Percentiles rank a stretch among this genome's conserved stretches.
phyloP scores from a whole-genome alignment of 2,113 vertebrate genomes.

The Okapia johnstoni region DNA sequence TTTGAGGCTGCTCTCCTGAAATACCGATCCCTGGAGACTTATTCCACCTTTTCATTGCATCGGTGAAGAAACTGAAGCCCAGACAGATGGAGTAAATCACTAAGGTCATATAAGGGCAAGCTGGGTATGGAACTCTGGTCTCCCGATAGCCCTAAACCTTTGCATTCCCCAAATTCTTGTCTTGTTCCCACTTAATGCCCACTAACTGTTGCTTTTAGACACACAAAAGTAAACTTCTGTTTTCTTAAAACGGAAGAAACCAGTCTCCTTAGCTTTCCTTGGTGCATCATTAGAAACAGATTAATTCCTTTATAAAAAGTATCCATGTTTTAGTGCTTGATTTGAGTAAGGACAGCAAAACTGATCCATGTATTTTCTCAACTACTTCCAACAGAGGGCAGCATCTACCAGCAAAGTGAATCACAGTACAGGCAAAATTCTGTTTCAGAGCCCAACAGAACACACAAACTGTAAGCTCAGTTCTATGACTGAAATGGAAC shows the following conservation, averaged over 20 bases:
- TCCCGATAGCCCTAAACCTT: background rate
- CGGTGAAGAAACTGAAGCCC: background rate
- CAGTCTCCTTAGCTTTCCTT: background rate
- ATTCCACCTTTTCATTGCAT: background rate
- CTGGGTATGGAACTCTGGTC: background rate
- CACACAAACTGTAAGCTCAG: background rate
- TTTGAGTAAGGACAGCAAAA: background rate
- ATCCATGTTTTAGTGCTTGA: background rate
- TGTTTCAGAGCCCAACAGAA: background rate
- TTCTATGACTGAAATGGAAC: conserved; percentile 23
- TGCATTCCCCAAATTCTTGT: conserved; percentile 3
- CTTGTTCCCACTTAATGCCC: background rate
- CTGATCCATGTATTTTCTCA: conserved; percentile 3
- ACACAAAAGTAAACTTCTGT: background rate
- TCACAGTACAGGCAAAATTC: background rate
- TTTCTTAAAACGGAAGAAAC: background rate
- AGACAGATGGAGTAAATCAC: conserved; percentile 19
- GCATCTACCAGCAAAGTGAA: conserved; percentile 45
- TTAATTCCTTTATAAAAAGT: conserved; percentile 3
- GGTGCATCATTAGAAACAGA: background rate
- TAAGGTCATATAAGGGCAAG: background rate
- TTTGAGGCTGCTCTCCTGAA: background rate
- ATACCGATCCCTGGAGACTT: background rate
- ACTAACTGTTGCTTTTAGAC: conserved; percentile 1
- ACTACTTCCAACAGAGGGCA: conserved; percentile 69